Evolutionary conservation across 2,888 invertebrate genomes (phyloP).

Genomic region (Eledone cirrhosa): DNA sequence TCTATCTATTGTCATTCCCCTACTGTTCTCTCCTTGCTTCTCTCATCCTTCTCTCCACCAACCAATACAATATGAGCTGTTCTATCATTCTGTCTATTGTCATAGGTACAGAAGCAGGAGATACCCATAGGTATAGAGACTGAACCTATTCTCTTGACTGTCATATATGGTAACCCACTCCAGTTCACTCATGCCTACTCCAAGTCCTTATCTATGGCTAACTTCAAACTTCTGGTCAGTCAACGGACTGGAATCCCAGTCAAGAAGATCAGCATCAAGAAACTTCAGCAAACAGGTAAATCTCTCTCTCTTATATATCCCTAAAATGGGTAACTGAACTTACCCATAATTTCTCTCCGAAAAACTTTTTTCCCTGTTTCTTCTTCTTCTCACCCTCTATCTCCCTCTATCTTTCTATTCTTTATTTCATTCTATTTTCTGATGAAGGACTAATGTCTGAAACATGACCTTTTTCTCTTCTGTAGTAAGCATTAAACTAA

Average conservation of each 20-base stretch:
- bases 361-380: too few species aligned
- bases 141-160: slow-evolving; percentile 57
- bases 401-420: too few species aligned
- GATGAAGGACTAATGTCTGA: too few species aligned
- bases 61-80: too few species aligned
- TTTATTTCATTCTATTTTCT: too few species aligned
- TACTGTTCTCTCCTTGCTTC: not conserved
- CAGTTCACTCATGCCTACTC: slow-evolving; percentile 50
- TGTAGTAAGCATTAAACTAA: too few species aligned
- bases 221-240: slow-evolving; percentile 47
- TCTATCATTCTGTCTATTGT: not conserved
- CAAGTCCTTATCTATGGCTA: slow-evolving; percentile 46
- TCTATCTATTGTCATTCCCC: not conserved
- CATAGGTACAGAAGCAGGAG: slow-evolving; percentile 47
- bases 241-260: slow-evolving; percentile 40
- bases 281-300: slow-evolving; percentile 43
- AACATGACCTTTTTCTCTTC: too few species aligned
- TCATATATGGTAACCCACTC: slow-evolving; percentile 45
- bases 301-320: not conserved
- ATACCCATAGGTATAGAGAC: slow-evolving; percentile 46
- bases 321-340: too few species aligned
- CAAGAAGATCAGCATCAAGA: slow-evolving; percentile 40
- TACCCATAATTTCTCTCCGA: too few species aligned
- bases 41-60: too few species aligned
- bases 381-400: too few species aligned